These are phyloP conservation scores for Micrasema longulum DNA, from an alignment of 1,140 invertebrate species.

Conservation along the genomic window DNA sequence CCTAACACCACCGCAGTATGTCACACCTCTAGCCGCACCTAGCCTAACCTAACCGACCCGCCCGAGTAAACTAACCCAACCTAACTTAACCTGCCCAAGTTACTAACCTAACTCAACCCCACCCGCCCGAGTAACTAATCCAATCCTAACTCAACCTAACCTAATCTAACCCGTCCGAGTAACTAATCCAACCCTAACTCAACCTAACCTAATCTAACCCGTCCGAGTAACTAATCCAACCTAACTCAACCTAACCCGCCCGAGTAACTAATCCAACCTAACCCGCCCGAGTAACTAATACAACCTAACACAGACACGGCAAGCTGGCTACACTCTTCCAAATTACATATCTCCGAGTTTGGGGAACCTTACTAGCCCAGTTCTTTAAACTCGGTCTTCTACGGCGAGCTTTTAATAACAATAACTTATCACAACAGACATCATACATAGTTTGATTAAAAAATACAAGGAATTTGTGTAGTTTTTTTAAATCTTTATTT, in stretches of 20 bases:
- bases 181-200: neutral
- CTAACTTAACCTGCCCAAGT: neutral
- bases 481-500: too few species aligned
- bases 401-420: too few species aligned
- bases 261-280: neutral
- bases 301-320: neutral
- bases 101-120: neutral
- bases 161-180: slow-evolving; percentile 3
- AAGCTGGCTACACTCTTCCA: too few species aligned
- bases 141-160: neutral
- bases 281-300: neutral
- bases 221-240: neutral
- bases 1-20: slow-evolving; percentile 40
- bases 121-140: neutral
- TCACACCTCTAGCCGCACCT: slow-evolving; percentile 36
- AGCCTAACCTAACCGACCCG: slow-evolving; percentile 12
- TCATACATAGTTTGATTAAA: too few species aligned
- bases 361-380: too few species aligned
- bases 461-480: too few species aligned
- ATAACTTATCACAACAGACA: too few species aligned
- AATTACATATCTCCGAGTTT: too few species aligned
- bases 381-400: too few species aligned
- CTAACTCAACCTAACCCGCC: slow-evolving; percentile 16
- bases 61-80: neutral
- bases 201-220: too few species aligned